Evolutionary conservation across 2,797 vertebrate species (phyloP).

Genomic region (Cossypha dichroa): DNA sequence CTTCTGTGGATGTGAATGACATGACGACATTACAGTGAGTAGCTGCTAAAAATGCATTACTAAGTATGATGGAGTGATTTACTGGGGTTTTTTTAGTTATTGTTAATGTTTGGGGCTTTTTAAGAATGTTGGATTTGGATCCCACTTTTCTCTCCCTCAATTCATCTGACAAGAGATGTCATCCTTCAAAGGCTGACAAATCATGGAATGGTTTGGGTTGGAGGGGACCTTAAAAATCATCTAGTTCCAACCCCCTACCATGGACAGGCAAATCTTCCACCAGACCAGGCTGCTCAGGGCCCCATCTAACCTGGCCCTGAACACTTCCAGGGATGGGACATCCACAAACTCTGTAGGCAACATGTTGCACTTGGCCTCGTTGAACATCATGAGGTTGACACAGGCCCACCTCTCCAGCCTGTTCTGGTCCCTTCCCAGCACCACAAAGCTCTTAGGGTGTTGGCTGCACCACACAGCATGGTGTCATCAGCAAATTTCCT

Average conservation of each 20-base stretch:
- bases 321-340: neutral
- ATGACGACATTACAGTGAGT: neutral
- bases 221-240: neutral
- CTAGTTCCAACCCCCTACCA: neutral
- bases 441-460: neutral
- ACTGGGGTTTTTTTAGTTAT: neutral
- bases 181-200: neutral
- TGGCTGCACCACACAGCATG: neutral
- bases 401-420: neutral
- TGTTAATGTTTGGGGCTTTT: neutral
- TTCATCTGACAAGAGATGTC: neutral
- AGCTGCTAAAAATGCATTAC: neutral
- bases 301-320: fast-evolving
- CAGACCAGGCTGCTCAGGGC: neutral
- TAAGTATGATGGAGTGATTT: neutral
- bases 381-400: neutral
- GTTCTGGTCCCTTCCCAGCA: neutral
- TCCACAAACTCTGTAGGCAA: neutral
- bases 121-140: neutral
- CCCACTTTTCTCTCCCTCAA: neutral
- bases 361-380: neutral
- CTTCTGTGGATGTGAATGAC: neutral
- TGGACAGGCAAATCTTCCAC: neutral
- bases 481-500: neutral
- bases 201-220: neutral